Base-by-base conservation (phyloP, 92 coral and sea anemone species). In the Scolanthus callimorphus region DNA sequence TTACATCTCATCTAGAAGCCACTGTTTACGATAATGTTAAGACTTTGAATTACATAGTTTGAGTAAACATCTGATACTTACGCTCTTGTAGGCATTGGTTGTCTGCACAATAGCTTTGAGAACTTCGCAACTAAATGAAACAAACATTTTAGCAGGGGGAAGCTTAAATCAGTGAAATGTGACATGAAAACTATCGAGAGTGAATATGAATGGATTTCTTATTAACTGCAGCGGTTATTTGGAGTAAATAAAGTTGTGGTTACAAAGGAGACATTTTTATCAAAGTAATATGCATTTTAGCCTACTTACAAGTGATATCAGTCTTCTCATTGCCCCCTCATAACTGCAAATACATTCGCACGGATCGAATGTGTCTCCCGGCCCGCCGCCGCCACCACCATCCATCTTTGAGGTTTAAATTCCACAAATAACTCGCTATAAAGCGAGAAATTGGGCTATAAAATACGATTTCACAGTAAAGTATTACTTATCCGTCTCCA, bases 311-410 rank as follows among this genome's bases (percentile, higher is more conserved):
- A 94, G 60, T 25, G 98, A 94, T 57, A 94, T 94, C 9, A 94
- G 70, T 30, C 98, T 76, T 59, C 98, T 78, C 98, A 94, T 94
- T 4, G 98, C 98, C 8, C 98, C 96, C 28, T 94, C 96, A 29
- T 94, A 85, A 48, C 97, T 80, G 64, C 96, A 94, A 51, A 94
- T 88, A 71, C 98, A 94, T 67, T 94, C 98, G 55, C 98, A 94
- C 15, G 96, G 96, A 47, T 94, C 98, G 68, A 94, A 92, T 11
- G 79, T 57, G 49, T 80, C 94, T 23, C 82, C 89, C 31, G 72
- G 81, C 17, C 86, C 83, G 53, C 85, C 85, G 21, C 95, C 94
- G 3, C 90, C 92, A 22, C 86, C 88, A 29, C 88, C 88, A 28
- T 80, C 97, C 92, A 88, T 83, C 17, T 78, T 79, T 46, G 31